Conservation (phyloP, 2,113 vertebrate species). For the Mugil cephalus region DNA sequence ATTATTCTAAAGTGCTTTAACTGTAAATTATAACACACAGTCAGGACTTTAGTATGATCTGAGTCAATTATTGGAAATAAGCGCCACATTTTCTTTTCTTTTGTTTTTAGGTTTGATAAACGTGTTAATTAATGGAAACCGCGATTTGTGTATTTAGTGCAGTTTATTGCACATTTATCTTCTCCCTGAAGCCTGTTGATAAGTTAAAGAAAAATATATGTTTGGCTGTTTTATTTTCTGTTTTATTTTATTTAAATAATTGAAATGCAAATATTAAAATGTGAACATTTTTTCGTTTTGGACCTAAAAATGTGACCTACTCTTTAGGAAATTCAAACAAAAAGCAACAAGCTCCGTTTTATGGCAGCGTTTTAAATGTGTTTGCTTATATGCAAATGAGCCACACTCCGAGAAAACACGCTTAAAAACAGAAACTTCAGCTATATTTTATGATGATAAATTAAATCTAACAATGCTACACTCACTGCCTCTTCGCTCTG, state of each 20-base stretch:
- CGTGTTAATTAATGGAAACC: too few species aligned
- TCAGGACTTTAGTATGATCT: not conserved
- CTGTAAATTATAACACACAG: too few species aligned
- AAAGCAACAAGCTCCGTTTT: rapidly evolving
- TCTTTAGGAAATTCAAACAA: not conserved
- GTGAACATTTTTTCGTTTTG: not conserved
- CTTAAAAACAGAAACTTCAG: not conserved
- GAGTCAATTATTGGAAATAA: too few species aligned
- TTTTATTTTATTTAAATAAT: conserved; percentile 6
- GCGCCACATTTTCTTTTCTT: too few species aligned
- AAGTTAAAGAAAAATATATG: not conserved
- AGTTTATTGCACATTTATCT: not conserved
- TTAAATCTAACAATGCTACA: not conserved
- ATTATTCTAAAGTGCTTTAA: not conserved
- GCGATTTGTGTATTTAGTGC: too few species aligned
- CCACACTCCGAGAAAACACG: not conserved
- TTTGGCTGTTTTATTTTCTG: not conserved
- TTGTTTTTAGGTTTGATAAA: too few species aligned
- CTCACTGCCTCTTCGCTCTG: not conserved
- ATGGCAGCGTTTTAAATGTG: conserved; percentile 5
- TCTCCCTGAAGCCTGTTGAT: rapidly evolving
- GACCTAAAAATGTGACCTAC: rapidly evolving
- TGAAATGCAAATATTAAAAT: not conserved
- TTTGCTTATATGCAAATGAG: conserved; percentile 74
- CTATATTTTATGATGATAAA: not conserved